Evolutionary conservation across 1,140 invertebrate genomes (phyloP).

Genomic region (Drosophila setifemur): DNA sequence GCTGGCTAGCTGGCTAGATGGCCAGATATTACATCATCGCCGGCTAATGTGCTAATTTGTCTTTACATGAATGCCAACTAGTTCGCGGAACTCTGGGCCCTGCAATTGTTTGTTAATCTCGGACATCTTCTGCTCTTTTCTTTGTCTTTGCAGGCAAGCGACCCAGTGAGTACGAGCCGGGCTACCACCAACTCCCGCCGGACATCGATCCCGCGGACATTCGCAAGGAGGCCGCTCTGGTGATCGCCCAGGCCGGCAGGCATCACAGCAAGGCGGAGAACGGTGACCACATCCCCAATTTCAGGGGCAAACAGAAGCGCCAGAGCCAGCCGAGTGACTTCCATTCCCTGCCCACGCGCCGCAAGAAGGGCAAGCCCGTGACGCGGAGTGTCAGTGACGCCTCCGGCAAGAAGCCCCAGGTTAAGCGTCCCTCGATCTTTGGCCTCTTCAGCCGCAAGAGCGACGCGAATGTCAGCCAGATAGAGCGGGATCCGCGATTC

Average conservation of each 20-base stretch:
- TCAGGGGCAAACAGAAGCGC: slow-evolving; percentile 75
- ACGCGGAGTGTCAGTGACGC: slow-evolving; percentile 84
- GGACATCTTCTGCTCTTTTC: neutral
- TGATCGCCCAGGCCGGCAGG: slow-evolving; percentile 75
- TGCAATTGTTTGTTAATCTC: slow-evolving; percentile 23
- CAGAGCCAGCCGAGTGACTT: slow-evolving; percentile 61
- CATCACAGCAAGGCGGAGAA: slow-evolving; percentile 80
- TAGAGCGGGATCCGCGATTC: slow-evolving; percentile 66
- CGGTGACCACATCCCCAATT: slow-evolving; percentile 74
- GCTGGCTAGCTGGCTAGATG: slow-evolving; percentile 29
- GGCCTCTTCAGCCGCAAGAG: slow-evolving; percentile 84
- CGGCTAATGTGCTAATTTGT: slow-evolving; percentile 74
- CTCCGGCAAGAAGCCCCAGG: slow-evolving; percentile 74
- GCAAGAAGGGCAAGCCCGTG: slow-evolving; percentile 77
- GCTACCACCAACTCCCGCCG: slow-evolving; percentile 74
- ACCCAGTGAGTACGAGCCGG: slow-evolving; percentile 75
- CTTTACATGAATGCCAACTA: slow-evolving; percentile 72
- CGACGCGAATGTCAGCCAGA: slow-evolving; percentile 67
- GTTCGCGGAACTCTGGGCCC: slow-evolving; percentile 47
- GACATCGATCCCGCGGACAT: slow-evolving; percentile 77
- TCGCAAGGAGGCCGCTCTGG: slow-evolving; percentile 78
- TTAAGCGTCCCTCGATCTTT: slow-evolving; percentile 84
- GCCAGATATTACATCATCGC: slow-evolving; percentile 67
- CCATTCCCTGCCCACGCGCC: slow-evolving; percentile 72
- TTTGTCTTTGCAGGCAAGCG: slow-evolving; percentile 57